Percentiles rank a stretch among this genome's conserved stretches.
phyloP scores from a whole-genome alignment of 2,888 invertebrate genomes.

The Pediacus dermestoides region DNA sequence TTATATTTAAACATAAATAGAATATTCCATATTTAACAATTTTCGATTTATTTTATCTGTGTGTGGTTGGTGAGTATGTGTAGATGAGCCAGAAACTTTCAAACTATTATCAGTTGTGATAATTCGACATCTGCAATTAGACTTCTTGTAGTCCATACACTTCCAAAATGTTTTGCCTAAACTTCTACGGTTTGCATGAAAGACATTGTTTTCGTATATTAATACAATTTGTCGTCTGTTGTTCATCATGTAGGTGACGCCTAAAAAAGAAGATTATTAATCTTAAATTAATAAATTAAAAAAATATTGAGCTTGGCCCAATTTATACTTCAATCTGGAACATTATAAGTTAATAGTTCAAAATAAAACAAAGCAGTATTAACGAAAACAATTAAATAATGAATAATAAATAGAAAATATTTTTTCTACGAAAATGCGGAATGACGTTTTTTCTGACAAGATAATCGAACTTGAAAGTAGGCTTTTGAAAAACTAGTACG shows the following conservation, averaged over 20 bases:
- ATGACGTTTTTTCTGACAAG: no score
- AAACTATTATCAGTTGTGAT: slow-evolving; percentile 1
- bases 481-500: no score
- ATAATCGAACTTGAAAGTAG: no score
- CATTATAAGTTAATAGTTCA: no score
- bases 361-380: no score
- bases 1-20: no score
- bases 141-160: slow-evolving; percentile 1
- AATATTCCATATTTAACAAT: background rate
- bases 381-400: no score
- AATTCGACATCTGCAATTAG: background rate
- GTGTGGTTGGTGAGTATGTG: slow-evolving; percentile 1
- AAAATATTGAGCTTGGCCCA: no score
- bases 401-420: no score
- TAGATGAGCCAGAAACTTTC: background rate
- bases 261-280: background rate
- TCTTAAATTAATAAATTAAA: no score
- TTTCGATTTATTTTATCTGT: background rate
- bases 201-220: background rate
- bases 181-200: background rate
- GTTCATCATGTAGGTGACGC: background rate
- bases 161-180: background rate
- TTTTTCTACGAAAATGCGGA: no score
- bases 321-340: no score
- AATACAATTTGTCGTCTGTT: background rate